Percentiles rank a stretch among this genome's conserved stretches.
Conservation (phyloP, 2,888 invertebrate species). For the Deroplatys truncata region DNA sequence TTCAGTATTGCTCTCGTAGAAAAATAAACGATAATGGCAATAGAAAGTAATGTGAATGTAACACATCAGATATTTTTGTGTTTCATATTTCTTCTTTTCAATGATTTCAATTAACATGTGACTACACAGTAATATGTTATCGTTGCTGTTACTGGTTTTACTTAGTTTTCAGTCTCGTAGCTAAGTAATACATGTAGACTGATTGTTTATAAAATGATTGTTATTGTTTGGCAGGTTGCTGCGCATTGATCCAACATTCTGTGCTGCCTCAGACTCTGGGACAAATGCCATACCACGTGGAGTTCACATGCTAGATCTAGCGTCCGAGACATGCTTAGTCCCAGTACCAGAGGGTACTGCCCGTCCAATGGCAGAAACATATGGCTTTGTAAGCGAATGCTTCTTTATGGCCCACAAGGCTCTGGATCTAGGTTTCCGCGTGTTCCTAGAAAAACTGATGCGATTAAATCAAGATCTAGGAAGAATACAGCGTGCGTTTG, state of each 20-base stretch:
- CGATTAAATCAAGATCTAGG: conserved; percentile 62
- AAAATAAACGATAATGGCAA: no score
- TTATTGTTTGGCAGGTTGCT: conserved; percentile 55
- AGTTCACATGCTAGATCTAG: conserved; percentile 66
- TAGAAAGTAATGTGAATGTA: no score
- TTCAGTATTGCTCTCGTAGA: no score
- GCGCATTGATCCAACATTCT: conserved; percentile 85
- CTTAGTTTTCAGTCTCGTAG: no score
- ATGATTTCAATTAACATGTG: no score
- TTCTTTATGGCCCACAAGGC: conserved; percentile 88
- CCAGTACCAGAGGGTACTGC: conserved; percentile 56
- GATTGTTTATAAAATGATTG: no score
- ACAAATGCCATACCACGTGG: conserved; percentile 52
- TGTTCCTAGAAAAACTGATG: conserved; percentile 62
- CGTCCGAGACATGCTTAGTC: conserved; percentile 75
- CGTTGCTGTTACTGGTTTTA: no score
- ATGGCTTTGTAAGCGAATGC: conserved; percentile 84
- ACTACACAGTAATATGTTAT: no score
- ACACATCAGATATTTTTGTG: no score
- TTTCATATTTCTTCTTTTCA: no score
- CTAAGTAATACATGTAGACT: no score
- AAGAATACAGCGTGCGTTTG: conserved; percentile 68
- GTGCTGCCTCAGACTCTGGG: conserved; percentile 53
- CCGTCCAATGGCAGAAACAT: conserved; percentile 49
- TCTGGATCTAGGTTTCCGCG: conserved; percentile 71